phyloP scores from a whole-genome alignment of 2,888 invertebrate genomes.

The Tipula helvola region DNA sequence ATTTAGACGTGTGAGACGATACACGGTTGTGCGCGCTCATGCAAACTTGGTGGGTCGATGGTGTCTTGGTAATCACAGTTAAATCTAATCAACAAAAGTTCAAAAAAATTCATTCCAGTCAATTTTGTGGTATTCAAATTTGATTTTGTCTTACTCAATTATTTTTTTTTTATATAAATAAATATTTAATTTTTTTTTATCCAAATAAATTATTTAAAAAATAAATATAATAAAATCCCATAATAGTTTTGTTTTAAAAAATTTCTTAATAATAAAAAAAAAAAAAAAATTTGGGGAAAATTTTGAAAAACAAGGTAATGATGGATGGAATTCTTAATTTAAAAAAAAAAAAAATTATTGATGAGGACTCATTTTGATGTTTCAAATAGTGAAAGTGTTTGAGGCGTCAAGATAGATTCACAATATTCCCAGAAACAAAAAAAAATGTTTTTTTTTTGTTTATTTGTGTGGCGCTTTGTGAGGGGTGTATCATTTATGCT shows the following conservation, averaged over 20 bases:
- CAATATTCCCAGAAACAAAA: not conserved
- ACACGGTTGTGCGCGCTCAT: not conserved
- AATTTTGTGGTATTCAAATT: not conserved
- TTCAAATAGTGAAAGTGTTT: not conserved
- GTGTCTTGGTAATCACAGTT: not conserved
- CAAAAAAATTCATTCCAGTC: not conserved
- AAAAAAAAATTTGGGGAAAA: not conserved
- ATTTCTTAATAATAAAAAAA: not conserved
- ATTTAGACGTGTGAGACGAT: not conserved
- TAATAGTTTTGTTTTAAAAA: not conserved
- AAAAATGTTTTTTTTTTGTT: not conserved
- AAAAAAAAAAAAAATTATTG: not conserved
- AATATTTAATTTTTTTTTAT: not conserved
- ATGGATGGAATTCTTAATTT: not conserved
- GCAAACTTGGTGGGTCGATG: not conserved
- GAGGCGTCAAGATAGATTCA: not conserved
- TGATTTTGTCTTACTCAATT: not conserved
- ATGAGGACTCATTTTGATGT: not conserved
- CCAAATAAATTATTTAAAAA: not conserved
- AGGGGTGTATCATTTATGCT: not conserved
- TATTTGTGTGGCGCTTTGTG: not conserved
- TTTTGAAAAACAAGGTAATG: not conserved
- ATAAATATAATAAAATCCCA: not conserved
- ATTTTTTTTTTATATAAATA: constrained; percentile 6
- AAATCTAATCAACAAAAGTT: not conserved